phyloP scores from a whole-genome alignment of 2,888 invertebrate genomes.

The Gnatocerus cornutus region DNA sequence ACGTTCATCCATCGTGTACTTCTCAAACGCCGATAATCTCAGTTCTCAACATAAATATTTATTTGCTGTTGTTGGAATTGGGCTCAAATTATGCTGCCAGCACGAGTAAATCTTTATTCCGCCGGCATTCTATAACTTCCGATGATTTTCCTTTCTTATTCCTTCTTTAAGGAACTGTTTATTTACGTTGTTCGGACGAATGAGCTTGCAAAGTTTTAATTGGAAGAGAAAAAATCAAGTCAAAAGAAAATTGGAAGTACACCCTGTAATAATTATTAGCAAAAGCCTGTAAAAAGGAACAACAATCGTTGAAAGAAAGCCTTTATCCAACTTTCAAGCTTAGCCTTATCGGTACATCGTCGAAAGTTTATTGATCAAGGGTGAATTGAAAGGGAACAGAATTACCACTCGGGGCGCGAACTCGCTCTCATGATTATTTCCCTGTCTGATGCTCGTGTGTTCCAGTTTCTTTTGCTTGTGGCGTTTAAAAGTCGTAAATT shows the following conservation, averaged over 20 bases:
- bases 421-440: slow-evolving; percentile 22
- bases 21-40: slow-evolving; percentile 1
- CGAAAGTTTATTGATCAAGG: slow-evolving; percentile 22
- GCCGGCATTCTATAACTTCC: slow-evolving; percentile 31
- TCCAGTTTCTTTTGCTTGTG: slow-evolving; percentile 25
- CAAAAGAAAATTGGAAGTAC: neutral
- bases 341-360: slow-evolving; percentile 22
- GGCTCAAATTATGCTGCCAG: slow-evolving; percentile 15
- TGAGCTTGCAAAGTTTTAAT: slow-evolving; percentile 26
- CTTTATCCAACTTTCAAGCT: slow-evolving; percentile 13
- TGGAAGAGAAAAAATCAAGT: slow-evolving; percentile 11
- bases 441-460: slow-evolving; percentile 28
- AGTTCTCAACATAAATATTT: slow-evolving; percentile 17
- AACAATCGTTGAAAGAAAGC: slow-evolving; percentile 1
- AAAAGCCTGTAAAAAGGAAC: neutral
- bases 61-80: slow-evolving; percentile 22
- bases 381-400: slow-evolving; percentile 26
- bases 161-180: slow-evolving; percentile 25
- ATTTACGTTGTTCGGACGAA: slow-evolving; percentile 16
- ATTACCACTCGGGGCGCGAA: slow-evolving; percentile 26
- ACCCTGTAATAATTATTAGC: slow-evolving; percentile 12
- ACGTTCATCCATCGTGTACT: too few species aligned
- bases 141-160: slow-evolving; percentile 33
- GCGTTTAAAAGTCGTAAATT: slow-evolving; percentile 21
- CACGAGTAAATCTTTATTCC: slow-evolving; percentile 32